Evolutionary conservation across 2,888 invertebrate genomes (phyloP), one percentile per base, ranked within the genome.

Genomic region (Agapostemon virescens): DNA sequence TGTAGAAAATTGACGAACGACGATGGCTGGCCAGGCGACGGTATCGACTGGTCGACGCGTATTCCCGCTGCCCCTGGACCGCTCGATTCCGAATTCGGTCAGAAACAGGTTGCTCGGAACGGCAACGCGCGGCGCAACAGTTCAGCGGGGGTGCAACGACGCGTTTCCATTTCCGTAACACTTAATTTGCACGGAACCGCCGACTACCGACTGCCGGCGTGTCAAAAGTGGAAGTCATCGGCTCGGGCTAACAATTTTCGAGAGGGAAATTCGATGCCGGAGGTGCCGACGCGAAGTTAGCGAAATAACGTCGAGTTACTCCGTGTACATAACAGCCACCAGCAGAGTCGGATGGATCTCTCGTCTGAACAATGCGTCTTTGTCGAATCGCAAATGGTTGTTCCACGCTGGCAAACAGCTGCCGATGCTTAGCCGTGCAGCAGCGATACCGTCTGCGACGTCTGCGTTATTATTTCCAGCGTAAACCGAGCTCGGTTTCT

Each of bases 311-410:
- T 91, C 89, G 89, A 90, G 89, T 91, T 90, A 89, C 88, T 87
- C 87, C 86, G 86, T 88, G 91, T 89, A 91, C 90, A 91, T 89
- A 91, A 83, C 82, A 75, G 77, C 84, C 68, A 83, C 74, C 80
- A 81, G 74, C 79, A 83, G 77, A 71, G 85, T 87, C 86, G 86
- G 88, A 88, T 88, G 88, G 87, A 89, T 88, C 79, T 85, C 84
- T 79, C 69, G 79, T 76, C 82, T 77, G 89, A 90, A 90, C 90
- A 90, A 91, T 90, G 86, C 88, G 87, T 89, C 90, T 90, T 90
- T 90, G 90, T 90, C 85, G 85, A 81, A 74, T 85, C 74, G 84
- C 82, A 85, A 85, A 83, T 85, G 84, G 81, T 83, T 85, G 86
- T 87, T 84, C 75, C 79, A 84, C 81, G 45, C 83, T 68, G 58